A percentile compares a stretch with the other conserved stretches of the same genome.
Conservation (phyloP, 2,888 invertebrate species). For the Drosophila paramelanica region DNA sequence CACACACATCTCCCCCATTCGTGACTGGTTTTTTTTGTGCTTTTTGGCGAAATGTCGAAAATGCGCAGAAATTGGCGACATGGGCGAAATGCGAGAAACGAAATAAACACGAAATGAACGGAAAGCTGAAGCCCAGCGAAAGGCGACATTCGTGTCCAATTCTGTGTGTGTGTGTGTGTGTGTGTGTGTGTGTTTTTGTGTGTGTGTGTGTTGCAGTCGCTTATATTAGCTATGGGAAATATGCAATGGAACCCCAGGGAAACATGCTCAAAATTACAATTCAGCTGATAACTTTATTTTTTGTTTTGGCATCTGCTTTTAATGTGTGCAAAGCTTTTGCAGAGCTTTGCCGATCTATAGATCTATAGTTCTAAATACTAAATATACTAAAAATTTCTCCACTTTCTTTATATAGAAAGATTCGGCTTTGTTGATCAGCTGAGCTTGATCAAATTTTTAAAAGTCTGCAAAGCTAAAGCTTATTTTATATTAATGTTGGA, state of each 20-base stretch:
- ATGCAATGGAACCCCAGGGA: constrained; percentile 54
- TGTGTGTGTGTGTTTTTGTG: constrained; percentile 5
- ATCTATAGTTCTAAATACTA: not conserved
- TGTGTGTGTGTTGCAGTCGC: constrained; percentile 28
- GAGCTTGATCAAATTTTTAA: no score
- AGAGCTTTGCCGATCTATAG: not conserved
- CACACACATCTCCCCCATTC: constrained; percentile 15
- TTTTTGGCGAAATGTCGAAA: constrained; percentile 69
- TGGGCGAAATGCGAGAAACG: constrained; percentile 52
- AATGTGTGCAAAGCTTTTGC: not conserved
- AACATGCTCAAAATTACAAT: constrained; percentile 39
- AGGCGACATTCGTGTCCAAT: constrained; percentile 24
- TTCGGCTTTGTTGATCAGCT: no score
- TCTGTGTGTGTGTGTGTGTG: not conserved
- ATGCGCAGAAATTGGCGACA: constrained; percentile 70
- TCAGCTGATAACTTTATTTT: constrained; percentile 18
- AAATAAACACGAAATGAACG: constrained; percentile 47
- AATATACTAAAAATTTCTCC: no score
- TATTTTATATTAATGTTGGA: no score
- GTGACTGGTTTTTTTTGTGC: constrained; percentile 54
- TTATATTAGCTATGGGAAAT: constrained; percentile 44
- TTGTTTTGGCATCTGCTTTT: not conserved
- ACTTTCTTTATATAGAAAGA: no score
- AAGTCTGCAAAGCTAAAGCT: no score
- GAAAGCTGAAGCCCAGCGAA: constrained; percentile 24